These are phyloP conservation scores for Subacronicta megacephala DNA, from an alignment of 2,888 invertebrate genomes.

Conservation along the genomic window DNA sequence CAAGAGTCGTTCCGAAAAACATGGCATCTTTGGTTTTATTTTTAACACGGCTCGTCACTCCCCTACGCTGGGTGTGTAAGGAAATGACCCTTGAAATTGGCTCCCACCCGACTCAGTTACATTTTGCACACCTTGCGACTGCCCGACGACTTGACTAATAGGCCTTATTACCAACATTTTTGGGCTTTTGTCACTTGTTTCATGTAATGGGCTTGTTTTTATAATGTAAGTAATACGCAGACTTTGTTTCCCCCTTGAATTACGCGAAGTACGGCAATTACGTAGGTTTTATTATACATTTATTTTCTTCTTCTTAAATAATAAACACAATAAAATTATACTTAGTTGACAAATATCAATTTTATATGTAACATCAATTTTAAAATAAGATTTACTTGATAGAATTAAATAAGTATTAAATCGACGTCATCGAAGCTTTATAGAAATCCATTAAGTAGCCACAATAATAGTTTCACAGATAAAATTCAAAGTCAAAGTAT, in stretches of 20 bases:
- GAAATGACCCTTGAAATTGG: conserved; percentile 88
- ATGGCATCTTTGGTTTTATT: conserved; percentile 71
- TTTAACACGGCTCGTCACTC: conserved; percentile 66
- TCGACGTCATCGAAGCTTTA: no score
- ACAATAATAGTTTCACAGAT: no score
- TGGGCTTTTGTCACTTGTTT: conserved; percentile 77
- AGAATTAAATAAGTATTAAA: no score
- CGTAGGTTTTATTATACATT: conserved; percentile 4
- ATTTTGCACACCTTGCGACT: conserved; percentile 81
- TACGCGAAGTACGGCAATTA: no score
- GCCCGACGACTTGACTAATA: conserved; percentile 78
- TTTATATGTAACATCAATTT: no score
- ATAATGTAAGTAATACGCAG: conserved; percentile 47
- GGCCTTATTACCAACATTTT: conserved; percentile 77
- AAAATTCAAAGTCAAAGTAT: neutral
- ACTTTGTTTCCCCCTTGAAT: conserved; percentile 37
- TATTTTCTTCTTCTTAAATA: neutral
- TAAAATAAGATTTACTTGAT: no score
- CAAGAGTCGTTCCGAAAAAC: conserved; percentile 52
- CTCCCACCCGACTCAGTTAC: conserved; percentile 74
- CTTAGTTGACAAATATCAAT: no score
- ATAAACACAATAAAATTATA: no score
- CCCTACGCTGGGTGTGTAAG: conserved; percentile 73
- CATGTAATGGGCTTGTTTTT: conserved; percentile 64
- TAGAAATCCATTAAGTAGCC: no score